Evolutionary conservation across 1,140 invertebrate species (phyloP).

Genomic region (Anastrepha obliqua): DNA sequence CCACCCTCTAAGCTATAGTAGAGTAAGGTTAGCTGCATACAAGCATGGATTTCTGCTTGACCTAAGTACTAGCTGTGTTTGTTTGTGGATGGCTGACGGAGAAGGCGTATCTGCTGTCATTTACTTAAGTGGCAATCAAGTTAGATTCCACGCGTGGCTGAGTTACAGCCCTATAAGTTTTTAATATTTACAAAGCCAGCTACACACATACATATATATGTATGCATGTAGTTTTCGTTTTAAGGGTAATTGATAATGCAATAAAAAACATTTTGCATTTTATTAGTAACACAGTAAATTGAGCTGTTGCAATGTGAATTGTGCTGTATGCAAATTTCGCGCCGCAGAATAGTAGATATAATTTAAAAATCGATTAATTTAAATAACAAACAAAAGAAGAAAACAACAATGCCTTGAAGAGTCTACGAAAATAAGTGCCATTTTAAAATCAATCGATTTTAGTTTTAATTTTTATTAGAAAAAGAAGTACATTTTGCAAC

Average conservation of each 20-base stretch:
- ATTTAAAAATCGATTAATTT: slow-evolving; percentile 16
- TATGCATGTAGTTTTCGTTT: not conserved
- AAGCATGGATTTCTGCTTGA: not conserved
- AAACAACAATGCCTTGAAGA: no score
- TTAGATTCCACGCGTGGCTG: slow-evolving; percentile 16
- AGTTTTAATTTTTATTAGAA: not conserved
- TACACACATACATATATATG: not conserved
- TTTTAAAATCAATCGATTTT: not conserved
- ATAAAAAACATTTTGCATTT: slow-evolving; percentile 27
- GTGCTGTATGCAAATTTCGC: not conserved
- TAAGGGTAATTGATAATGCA: not conserved
- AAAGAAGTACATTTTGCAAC: no score
- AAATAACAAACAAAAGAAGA: not conserved
- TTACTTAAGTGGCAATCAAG: slow-evolving; percentile 25
- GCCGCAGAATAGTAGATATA: not conserved
- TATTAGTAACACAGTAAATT: not conserved
- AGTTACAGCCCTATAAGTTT: slow-evolving; percentile 17
- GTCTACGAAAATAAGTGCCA: not conserved
- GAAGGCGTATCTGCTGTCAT: not conserved
- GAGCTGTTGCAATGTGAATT: not conserved
- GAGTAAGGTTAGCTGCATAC: not conserved
- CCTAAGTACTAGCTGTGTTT: not conserved
- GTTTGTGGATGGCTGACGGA: not conserved
- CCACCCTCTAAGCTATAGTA: not conserved
- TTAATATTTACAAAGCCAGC: not conserved